These are phyloP conservation scores for Uloborus diversus DNA, from an alignment of 1,140 invertebrate genomes.

Conservation along the genomic window DNA sequence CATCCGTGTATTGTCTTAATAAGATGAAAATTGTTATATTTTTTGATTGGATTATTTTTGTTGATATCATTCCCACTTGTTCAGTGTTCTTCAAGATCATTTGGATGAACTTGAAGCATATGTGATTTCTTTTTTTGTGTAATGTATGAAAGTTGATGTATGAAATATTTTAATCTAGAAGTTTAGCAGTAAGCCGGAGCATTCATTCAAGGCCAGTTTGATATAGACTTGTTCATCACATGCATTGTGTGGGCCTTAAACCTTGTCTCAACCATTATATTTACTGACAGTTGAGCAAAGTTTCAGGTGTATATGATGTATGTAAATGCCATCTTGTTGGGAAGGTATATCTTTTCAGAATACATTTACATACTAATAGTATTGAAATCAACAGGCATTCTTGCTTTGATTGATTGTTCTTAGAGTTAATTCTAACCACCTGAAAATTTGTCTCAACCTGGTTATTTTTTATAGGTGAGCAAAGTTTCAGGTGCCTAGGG, in stretches of 20 bases:
- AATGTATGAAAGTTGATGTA: too few species aligned
- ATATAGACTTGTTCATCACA: too few species aligned
- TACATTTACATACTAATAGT: neutral
- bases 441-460: constrained; percentile 58
- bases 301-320: constrained; percentile 53
- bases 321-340: neutral
- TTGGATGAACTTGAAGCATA: too few species aligned
- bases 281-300: constrained; percentile 52
- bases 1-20: too few species aligned
- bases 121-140: too few species aligned
- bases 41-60: too few species aligned
- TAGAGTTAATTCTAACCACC: constrained; percentile 41
- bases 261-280: constrained; percentile 52
- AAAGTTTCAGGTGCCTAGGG: constrained; percentile 58
- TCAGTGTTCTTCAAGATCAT: too few species aligned
- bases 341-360: neutral
- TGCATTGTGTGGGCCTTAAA: constrained; percentile 38
- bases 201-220: too few species aligned
- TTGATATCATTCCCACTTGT: too few species aligned
- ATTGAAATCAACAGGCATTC: neutral
- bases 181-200: too few species aligned
- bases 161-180: too few species aligned
- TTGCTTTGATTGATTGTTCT: neutral
- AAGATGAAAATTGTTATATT: too few species aligned
- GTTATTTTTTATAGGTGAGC: constrained; percentile 49